Conservation (phyloP, 2,797 vertebrate genomes). For the Anguilla anguilla region DNA sequence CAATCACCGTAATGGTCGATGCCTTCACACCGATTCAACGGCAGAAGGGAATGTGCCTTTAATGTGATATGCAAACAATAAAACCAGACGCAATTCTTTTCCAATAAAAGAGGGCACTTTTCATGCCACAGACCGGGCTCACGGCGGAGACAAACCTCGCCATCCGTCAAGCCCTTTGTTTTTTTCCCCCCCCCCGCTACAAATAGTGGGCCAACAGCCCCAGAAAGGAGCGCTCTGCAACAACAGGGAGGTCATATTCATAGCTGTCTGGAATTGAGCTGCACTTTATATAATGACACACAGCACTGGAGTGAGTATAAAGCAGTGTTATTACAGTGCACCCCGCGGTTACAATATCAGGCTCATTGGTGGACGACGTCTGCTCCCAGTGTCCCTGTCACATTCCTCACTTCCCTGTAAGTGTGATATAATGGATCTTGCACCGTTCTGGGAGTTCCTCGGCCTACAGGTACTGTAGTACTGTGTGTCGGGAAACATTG, state of each 20-base stretch:
- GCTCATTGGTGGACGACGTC: constrained; percentile 20
- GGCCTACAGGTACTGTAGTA: constrained; percentile 27
- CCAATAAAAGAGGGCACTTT: constrained; percentile 56
- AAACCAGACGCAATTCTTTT: constrained; percentile 51
- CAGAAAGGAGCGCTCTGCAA: constrained; percentile 27
- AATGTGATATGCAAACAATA: constrained; percentile 56
- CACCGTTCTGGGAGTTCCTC: constrained; percentile 29
- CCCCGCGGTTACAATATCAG: constrained; percentile 30
- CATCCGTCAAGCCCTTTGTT: constrained; percentile 44
- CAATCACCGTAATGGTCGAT: constrained; percentile 57
- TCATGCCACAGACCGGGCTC: constrained; percentile 46
- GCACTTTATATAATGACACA: constrained; percentile 35
- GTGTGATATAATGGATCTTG: constrained; percentile 36
- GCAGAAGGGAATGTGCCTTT: constrained; percentile 46
- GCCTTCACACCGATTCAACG: constrained; percentile 46
- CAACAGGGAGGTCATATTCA: constrained; percentile 34
- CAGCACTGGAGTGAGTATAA: constrained; percentile 30
- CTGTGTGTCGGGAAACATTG: constrained; percentile 20
- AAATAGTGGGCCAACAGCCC: not conserved
- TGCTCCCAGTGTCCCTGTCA: constrained; percentile 7
- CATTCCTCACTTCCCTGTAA: constrained; percentile 18
- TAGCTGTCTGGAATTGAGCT: constrained; percentile 36
- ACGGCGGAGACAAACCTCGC: constrained; percentile 47
- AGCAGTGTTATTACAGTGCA: constrained; percentile 24
- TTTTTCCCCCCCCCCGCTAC: not conserved